These are phyloP conservation scores for Collichthys lucidus DNA, from an alignment of 2,113 vertebrate genomes.

Conservation along the genomic window DNA sequence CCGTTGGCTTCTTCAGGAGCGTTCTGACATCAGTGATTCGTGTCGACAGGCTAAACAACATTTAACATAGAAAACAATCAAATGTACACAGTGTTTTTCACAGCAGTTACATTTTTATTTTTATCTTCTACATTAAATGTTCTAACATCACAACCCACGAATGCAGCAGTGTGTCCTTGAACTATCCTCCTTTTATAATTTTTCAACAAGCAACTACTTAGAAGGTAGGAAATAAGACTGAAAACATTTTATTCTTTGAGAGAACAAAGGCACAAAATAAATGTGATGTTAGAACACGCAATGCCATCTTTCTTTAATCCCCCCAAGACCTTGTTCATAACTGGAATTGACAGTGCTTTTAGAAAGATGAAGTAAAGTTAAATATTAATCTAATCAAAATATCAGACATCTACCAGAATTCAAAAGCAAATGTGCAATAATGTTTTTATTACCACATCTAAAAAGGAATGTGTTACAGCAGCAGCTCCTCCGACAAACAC, in stretches of 20 bases:
- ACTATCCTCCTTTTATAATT: neutral
- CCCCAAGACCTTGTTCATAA: neutral
- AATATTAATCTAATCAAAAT: neutral
- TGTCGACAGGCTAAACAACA: neutral
- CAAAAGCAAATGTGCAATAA: neutral
- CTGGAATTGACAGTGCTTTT: neutral
- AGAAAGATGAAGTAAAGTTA: neutral
- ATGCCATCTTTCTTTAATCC: neutral
- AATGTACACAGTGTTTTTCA: neutral
- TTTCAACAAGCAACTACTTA: neutral
- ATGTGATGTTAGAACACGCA: neutral
- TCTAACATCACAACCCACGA: neutral
- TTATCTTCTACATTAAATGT: neutral
- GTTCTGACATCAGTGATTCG: neutral
- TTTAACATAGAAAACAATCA: neutral
- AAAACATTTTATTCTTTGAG: no score
- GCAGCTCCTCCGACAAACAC: neutral
- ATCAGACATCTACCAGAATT: neutral
- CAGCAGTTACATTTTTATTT: neutral
- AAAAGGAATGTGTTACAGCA: neutral
- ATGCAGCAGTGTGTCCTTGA: neutral
- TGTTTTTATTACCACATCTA: constrained; percentile 1
- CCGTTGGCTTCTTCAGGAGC: no score
- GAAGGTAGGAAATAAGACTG: neutral
- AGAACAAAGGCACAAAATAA: neutral